Evolutionary conservation across 2,797 vertebrate species (phyloP).

Genomic region (Thripadectes ignobilis): DNA sequence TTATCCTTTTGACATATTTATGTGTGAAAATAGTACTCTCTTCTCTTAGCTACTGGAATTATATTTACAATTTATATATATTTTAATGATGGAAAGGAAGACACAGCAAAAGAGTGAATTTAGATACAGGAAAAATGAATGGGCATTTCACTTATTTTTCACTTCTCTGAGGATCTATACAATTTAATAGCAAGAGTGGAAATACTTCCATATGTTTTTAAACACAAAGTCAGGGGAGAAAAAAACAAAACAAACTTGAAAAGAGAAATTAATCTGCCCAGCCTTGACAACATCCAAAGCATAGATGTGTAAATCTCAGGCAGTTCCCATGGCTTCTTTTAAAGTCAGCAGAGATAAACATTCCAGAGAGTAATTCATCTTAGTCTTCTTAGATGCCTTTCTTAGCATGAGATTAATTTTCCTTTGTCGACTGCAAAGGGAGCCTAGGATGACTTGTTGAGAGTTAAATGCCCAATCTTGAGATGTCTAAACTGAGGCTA

Average conservation of each 20-base stretch:
- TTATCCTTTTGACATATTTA: not conserved
- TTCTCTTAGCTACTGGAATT: not conserved
- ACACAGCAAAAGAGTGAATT: not conserved
- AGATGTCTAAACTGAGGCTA: not conserved
- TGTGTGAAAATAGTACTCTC: not conserved
- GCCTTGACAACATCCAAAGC: not conserved
- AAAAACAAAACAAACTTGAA: not conserved
- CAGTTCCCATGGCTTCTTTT: slow-evolving; percentile 8
- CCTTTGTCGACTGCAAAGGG: not conserved
- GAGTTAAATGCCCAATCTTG: not conserved
- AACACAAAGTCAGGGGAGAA: not conserved
- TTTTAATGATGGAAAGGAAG: not conserved
- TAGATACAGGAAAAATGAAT: not conserved
- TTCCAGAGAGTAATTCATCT: slow-evolving; percentile 34
- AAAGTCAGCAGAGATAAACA: slow-evolving; percentile 21
- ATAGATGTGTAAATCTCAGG: not conserved
- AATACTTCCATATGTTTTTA: not conserved
- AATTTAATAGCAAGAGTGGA: not conserved
- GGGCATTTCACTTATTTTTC: not conserved
- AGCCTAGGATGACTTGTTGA: not conserved
- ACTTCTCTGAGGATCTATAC: not conserved
- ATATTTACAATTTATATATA: not conserved
- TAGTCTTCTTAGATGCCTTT: not conserved
- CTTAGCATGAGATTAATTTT: slow-evolving; percentile 33
- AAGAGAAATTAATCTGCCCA: slow-evolving; percentile 16